Percentiles rank a stretch among this genome's conserved stretches.
Evolutionary conservation across 2,888 invertebrate species (phyloP).

Genomic region (Nebria salina): DNA sequence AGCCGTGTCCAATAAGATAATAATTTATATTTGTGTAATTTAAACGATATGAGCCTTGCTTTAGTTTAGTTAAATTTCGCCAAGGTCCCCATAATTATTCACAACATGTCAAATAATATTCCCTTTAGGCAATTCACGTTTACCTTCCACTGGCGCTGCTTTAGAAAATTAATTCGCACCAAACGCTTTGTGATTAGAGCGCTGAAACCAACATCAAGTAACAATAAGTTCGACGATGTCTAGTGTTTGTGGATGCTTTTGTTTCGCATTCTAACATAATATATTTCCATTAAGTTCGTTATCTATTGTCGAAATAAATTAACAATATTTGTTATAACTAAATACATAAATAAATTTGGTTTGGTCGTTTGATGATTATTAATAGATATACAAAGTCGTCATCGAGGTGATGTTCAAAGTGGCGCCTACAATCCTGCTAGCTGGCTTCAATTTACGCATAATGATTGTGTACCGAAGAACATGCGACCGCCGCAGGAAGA

Average conservation of each 20-base stretch:
- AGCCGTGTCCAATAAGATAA: neutral
- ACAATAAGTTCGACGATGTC: neutral
- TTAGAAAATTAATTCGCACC: slow-evolving; percentile 21
- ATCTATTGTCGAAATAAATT: neutral
- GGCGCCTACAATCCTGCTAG: slow-evolving; percentile 73
- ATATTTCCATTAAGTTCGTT: neutral
- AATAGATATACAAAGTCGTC: slow-evolving; percentile 68
- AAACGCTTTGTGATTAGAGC: neutral
- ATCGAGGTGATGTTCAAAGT: slow-evolving; percentile 74
- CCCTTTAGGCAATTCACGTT: slow-evolving; percentile 3
- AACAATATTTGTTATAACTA: neutral
- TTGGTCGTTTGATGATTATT: no score
- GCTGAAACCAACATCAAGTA: neutral
- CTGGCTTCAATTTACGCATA: slow-evolving; percentile 73
- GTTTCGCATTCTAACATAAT: neutral
- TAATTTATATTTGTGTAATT: neutral
- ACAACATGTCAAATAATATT: slow-evolving; percentile 20
- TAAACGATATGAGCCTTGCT: neutral
- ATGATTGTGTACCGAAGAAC: slow-evolving; percentile 73
- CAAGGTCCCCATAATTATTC: slow-evolving; percentile 13
- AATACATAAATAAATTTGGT: no score
- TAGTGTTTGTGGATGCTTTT: neutral
- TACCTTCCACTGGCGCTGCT: neutral
- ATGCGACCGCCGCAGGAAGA: slow-evolving; percentile 71
- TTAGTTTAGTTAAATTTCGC: neutral